A percentile compares a stretch with the other conserved stretches of the same genome.
These are phyloP conservation scores for Crotalus tigris DNA, from an alignment of 2,113 vertebrate species.

Conservation along the genomic window DNA sequence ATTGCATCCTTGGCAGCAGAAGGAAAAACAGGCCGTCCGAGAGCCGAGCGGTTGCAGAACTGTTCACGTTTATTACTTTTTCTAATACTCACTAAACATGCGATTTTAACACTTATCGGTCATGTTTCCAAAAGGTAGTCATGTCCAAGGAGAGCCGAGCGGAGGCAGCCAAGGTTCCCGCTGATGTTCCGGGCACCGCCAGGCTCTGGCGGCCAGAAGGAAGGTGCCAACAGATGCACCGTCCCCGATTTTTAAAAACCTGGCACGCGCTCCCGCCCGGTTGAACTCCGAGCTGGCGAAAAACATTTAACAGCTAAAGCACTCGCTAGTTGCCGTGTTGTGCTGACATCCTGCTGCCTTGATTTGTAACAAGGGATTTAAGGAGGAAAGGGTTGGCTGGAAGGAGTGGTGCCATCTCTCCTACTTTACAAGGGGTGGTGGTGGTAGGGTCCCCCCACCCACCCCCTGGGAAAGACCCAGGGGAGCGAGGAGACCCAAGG, in stretches of 20 bases:
- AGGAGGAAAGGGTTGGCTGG: slow-evolving; percentile 46
- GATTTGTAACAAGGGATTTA: slow-evolving; percentile 61
- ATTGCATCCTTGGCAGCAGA: too few relatives aligned
- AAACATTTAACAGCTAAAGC: slow-evolving; percentile 36
- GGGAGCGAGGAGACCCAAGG: neutral
- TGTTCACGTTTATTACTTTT: slow-evolving; percentile 99
- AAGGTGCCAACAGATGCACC: neutral
- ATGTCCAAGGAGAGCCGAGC: slow-evolving; percentile 79
- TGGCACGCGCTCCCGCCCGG: neutral
- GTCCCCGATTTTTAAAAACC: neutral
- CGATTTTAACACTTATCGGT: slow-evolving; percentile 91
- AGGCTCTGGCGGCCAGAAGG: neutral
- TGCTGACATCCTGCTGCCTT: slow-evolving; percentile 65
- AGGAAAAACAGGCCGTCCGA: neutral
- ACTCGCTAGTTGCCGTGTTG: slow-evolving; percentile 45
- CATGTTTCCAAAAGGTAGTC: slow-evolving; percentile 99
- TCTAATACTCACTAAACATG: slow-evolving; percentile 98
- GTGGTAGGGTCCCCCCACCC: fast-evolving
- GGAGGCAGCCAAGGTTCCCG: neutral
- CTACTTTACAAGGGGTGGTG: neutral
- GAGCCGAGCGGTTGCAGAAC: slow-evolving; percentile 73
- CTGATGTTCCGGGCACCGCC: slow-evolving; percentile 26
- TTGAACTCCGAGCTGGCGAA: neutral
- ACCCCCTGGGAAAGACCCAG: neutral
- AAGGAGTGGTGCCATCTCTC: neutral